Evolutionary conservation across 2,113 vertebrate genomes (phyloP), one percentile per base, ranked within the genome.

Genomic region (Limnothrissa miodon): DNA sequence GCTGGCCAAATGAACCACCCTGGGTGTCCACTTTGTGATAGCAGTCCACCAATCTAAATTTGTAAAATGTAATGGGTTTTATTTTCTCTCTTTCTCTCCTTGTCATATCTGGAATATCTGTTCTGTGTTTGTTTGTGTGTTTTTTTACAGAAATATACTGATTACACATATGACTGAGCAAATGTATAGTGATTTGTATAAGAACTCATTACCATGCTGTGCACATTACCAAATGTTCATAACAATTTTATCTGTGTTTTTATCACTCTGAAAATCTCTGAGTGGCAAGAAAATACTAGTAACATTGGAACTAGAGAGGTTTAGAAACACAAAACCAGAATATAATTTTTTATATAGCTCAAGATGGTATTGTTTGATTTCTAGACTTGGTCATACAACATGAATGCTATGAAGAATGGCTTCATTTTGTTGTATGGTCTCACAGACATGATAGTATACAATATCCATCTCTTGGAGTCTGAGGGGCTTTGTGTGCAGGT

Each of bases 1-100:
- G 9, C n/a, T 10, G 59, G 59, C 59, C 59, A 62, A 62, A 62
- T 62, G 25, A 62, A 25, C 59, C 9, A 29, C 59, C 59, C n/a
- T 62, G 59, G 59, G 59, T 62, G 59, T 29, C 59, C 59, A 62
- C 59, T 29, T 62, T 62, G n/a, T 62, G 59, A 62, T 62, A 62
- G 25, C 25, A n/a, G 25, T 29, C 6, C n/a, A 62, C 59, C 23
- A 62, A 62, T 62, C 59, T 62, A 29, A 29, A 62, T 62, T 62
- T 62, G 59, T 10, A 62, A 62, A 62, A 62, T 29, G 59, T 8
- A 62, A 62, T 62, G 9, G 7, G 25, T 29, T 29, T 62, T 62
- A 11, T 62, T 62, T 62, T 29, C 56, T 42, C 42, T 42, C 42
- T 42, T 23, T 21, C 53, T 56, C 19, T 62, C 56, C 23, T 2